Base-by-base conservation (phyloP, 2,888 invertebrate species). In the Lycophotia porphyrea region DNA sequence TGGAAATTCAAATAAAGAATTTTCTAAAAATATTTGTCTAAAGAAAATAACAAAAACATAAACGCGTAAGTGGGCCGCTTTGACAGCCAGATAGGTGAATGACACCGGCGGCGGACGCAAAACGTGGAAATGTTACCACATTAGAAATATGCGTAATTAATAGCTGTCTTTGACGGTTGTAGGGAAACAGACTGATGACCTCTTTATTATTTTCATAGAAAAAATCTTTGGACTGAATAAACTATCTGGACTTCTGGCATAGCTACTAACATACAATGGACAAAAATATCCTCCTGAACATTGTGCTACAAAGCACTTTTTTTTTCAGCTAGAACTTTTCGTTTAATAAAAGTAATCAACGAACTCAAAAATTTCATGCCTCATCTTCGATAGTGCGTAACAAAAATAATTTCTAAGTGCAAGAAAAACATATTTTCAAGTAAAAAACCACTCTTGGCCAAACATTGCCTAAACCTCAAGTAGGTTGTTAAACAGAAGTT, bases 31-130 rank as follows among this genome's bases (percentile, higher is more conserved):
- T 69, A 74, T 70, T 71, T 64, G 8, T 61, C 36, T 47, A 3
- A 47, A 76, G 71, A 75, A 75, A 81, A 81, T 61, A 76, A 81
- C 68, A 68, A 67, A 69, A 74, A 78, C 47, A 84, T 49, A 74
- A 63, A 63, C 55, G 69, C 74, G 31, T 58, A 82, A 71, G 76
- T 84, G 75, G 74, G 68, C 21, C 74, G 81, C 44, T 66, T 42
- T 79, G 84, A 76, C 85, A 84, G 82, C 74, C 66, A 84, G 84
- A 84, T 81, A 76, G 88, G 85, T 88, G 88, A 88, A 87, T 71
- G 88, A 88, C 87, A 76, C 78, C 71, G 15, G 49, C 71, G 15
- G 49, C 49, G 34, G 71, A 69, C 80, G 78, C 79, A 44, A 84
- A 85, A 82, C 74, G 69, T 78, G 73, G 75, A 74, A 73, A 82